Conservation (phyloP, 2,113 vertebrate genomes). For the Brachyhypopomus occidentalis region DNA sequence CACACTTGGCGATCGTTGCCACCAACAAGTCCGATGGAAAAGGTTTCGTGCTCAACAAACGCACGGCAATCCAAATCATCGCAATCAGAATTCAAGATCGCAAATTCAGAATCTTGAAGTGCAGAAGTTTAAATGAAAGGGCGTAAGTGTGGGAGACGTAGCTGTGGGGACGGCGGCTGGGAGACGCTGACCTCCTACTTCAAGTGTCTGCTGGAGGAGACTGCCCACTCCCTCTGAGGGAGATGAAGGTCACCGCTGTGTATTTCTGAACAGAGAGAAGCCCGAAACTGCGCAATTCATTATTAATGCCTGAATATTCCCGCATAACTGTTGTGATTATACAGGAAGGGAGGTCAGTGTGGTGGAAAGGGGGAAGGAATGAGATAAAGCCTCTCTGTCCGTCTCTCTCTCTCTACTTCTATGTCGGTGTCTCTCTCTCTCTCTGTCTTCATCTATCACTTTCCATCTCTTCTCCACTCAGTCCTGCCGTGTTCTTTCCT, state of each 20-base stretch:
- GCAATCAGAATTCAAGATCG: background rate
- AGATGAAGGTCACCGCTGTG: conserved; percentile 62
- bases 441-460: conserved; percentile 73
- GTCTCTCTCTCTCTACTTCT: conserved; percentile 83
- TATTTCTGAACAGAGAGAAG: conserved; percentile 69
- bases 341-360: conserved; percentile 90
- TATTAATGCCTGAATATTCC: conserved; percentile 95
- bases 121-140: background rate
- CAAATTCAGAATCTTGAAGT: background rate
- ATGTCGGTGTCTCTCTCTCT: conserved; percentile 81
- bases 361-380: conserved; percentile 86
- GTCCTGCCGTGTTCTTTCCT: conserved; percentile 72
- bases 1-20: too few relatives aligned
- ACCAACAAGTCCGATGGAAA: too few relatives aligned
- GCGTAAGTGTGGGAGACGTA: background rate
- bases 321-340: conserved; percentile 93
- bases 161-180: conserved; percentile 9
- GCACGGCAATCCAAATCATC: too few relatives aligned
- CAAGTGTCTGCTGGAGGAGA: conserved; percentile 40
- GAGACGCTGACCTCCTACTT: conserved; percentile 31
- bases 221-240: conserved; percentile 12
- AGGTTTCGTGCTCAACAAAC: too few relatives aligned
- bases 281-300: conserved; percentile 82
- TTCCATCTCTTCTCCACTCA: conserved; percentile 72
- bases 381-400: conserved; percentile 75